phyloP scores from a whole-genome alignment of 2,888 invertebrate genomes.

The Oligia fasciuncula region DNA sequence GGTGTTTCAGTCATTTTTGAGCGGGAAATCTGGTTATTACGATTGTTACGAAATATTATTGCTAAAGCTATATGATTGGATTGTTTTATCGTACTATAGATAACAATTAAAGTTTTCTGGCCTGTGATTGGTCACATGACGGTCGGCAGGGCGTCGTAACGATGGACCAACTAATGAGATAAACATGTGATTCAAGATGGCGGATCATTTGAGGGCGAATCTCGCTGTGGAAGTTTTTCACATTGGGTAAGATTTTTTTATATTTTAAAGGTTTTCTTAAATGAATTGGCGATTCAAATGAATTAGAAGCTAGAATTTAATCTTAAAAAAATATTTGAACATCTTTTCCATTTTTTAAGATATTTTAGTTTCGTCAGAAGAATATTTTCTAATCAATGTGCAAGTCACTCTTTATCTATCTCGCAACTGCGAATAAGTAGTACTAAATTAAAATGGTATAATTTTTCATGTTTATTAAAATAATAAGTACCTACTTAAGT shows the following conservation, averaged over 20 bases:
- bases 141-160: slow-evolving; percentile 74
- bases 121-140: slow-evolving; percentile 87
- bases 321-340: not conserved
- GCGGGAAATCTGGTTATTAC: slow-evolving; percentile 68
- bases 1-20: slow-evolving; percentile 60
- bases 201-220: slow-evolving; percentile 79
- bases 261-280: slow-evolving; percentile 31
- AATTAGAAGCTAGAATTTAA: not conserved
- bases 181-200: slow-evolving; percentile 89
- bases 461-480: too few relatives aligned
- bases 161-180: slow-evolving; percentile 76
- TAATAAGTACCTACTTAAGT: too few relatives aligned
- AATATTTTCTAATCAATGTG: not conserved
- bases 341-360: not conserved
- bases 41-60: slow-evolving; percentile 52
- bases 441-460: not conserved
- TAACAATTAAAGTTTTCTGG: slow-evolving; percentile 71
- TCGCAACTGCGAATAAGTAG: not conserved
- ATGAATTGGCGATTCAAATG: not conserved
- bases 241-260: slow-evolving; percentile 72
- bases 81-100: slow-evolving; percentile 69
- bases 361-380: not conserved
- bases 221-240: slow-evolving; percentile 66
- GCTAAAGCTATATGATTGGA: slow-evolving; percentile 69
- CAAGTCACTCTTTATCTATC: too few relatives aligned